Conservation (phyloP, 2,113 vertebrate species). For the Brachionichthys hirsutus region DNA sequence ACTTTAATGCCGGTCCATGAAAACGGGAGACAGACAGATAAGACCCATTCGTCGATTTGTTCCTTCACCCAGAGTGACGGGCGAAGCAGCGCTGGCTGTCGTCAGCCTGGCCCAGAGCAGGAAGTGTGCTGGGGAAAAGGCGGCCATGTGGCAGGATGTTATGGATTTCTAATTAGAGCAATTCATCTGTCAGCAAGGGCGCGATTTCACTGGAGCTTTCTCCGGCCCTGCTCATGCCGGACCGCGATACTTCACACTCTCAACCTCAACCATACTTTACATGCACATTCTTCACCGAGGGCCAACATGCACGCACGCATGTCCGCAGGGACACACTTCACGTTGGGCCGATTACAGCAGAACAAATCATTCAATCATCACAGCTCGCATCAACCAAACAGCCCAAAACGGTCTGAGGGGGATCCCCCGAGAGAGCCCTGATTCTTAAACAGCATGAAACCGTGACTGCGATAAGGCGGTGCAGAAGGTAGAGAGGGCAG, state of each 20-base stretch:
- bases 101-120: constrained; percentile 97
- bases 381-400: constrained; percentile 39
- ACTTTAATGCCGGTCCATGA: constrained; percentile 32
- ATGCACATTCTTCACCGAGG: constrained; percentile 47
- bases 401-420: constrained; percentile 28
- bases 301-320: constrained; percentile 25
- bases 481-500: constrained; percentile 29
- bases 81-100: constrained; percentile 94
- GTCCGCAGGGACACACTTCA: constrained; percentile 40
- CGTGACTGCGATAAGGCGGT: constrained; percentile 57
- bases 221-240: constrained; percentile 45
- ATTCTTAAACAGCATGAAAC: constrained; percentile 53
- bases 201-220: constrained; percentile 90
- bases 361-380: constrained; percentile 58
- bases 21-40: constrained; percentile 46
- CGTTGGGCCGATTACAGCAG: constrained; percentile 39
- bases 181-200: constrained; percentile 99
- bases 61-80: constrained; percentile 67
- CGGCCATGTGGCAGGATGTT: constrained; percentile 99
- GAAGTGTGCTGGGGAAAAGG: constrained; percentile 98
- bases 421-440: constrained; percentile 54
- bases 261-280: constrained; percentile 38
- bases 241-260: constrained; percentile 59
- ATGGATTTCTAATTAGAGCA: constrained; percentile 99
- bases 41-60: constrained; percentile 38